Evolutionary conservation across 2,113 vertebrate species (phyloP), one percentile per base, ranked within the genome.

Genomic region (Orthochromis indermauri): DNA sequence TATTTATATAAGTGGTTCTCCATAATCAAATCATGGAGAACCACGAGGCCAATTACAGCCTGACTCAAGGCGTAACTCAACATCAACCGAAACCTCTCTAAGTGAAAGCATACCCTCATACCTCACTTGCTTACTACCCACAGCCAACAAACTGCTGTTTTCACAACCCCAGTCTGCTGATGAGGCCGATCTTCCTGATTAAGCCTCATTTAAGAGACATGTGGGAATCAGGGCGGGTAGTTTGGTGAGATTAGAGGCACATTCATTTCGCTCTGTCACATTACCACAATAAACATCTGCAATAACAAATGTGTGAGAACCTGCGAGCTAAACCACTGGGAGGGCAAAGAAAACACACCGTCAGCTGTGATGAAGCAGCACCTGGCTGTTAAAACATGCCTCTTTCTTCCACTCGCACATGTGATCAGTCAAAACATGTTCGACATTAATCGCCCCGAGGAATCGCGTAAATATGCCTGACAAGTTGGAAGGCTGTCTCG

Each of bases 361-460:
- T 89, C 84, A 89, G 73, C 57, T 89, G 17, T 81, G 42, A 45
- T 28, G 42, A 33, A 88, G 40, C 90, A 71, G 54, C 88, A 78
- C 61, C 35, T 81, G 83, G 87, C 42, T 83, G 59, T 61, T 84
- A 66, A 88, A 87, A 85, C 88, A 81, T 59, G 85, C 33, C 80
- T 85, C 86, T 80, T 33, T 88, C 37, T 84, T 59, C 17, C 78
- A 73, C 63, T 86, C 13, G 4, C 33, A 51, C 28, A 90, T 82
- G 86, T 86, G 91, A 95, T 94, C 90, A 92, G 86, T 93, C 81
- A 85, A 93, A 94, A 91, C 91, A 91, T 86, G 86, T 68, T 86
- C 21, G 42, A 83, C 85, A 89, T 85, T 55, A 73, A 88, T 88
- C 71, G 17, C 86, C 84, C 24, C 47, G 37, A 90, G 89, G 93